Evolutionary conservation across 2,113 vertebrate genomes (phyloP), one percentile per base, ranked within the genome.

Genomic region (Thalassarche chlororhynchos): DNA sequence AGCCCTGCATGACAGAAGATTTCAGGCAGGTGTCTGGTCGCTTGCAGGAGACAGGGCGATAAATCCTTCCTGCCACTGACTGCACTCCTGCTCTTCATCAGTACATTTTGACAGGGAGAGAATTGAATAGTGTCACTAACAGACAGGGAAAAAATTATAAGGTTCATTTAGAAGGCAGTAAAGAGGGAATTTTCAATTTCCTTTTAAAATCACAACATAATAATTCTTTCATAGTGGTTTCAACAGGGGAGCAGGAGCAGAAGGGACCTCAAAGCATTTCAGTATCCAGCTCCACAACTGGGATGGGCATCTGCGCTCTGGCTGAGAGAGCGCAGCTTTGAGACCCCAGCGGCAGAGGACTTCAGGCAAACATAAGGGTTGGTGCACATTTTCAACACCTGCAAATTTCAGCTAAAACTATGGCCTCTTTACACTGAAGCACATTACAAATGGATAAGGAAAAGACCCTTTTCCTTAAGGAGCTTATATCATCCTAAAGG

Each of bases 181-280:
- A 97, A 97, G 94, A 87, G 54, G 71, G 92, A 83, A 96, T 97
- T 97, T 93, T 88, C 95, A 94, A 90, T 96, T 98, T 97, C 87
- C 84, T 97, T 96, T 92, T 81, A 92, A 96, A 97, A 96, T 89
- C 83, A 88, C 64, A 90, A 70, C 49, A 36, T 70, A 65, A 58
- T 90, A 87, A 94, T 92, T 97, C 90, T 96, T 90, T 89, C 31
- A 2, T 25, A n/a, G 49, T 36, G 55, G 57, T 61, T 95, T 86
- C 86, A 82, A 29, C 36, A 42, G 62, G 55, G 87, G 54, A 66
- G 20, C 31, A 70, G 44, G 5, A 44, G 21, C 58, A 24, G 36
- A 72, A 79, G 62, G 46, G 34, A 72, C 54, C 51, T 58, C 51
- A 24, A 19, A 71, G 68, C 8, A 24, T 32, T 47, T 34, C 14